Evolutionary conservation across 2,797 vertebrate species (phyloP), one percentile per base, ranked within the genome.

Genomic region (Sibirionetta formosa): DNA sequence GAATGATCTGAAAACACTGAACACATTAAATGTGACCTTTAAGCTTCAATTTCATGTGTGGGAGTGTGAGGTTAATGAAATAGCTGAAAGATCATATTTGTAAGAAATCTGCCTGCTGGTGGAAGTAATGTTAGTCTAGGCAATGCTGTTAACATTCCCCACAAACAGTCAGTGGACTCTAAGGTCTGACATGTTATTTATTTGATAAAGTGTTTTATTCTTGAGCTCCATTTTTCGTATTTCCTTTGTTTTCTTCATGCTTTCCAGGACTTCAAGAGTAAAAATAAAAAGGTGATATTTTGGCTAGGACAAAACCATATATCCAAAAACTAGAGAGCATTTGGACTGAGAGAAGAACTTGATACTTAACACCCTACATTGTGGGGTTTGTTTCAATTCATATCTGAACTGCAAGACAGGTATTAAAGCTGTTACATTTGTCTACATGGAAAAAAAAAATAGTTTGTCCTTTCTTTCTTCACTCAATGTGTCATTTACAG

Each of bases 191-290:
- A 95, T 7, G 58, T 71, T 97, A 97, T 97, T 97, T 97, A 95
- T 97, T 97, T 97, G 96, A 98, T 96, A 77, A 96, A 97, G 83
- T 96, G 66, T 78, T 95, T 95, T 95, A 94, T 96, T 97, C 77
- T 96, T 90, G 27, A 94, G 86, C 7, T 53, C 27, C 19, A 16
- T 91, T 95, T 96, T 95, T 95, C 54, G 4, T 76, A 70, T 92
- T 92, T 86, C 5, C 15, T 94, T 93, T 95, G 38, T 93, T 93
- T 96, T 87, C 60, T 88, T 69, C 69, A 61, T 58, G 23, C 27
- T 96, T 84, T 51, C 84, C 23, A 36, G 17, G 42, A 90, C 63
- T 94, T 87, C 75, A 93, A 93, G 54, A 48, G 42, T 18, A 78
- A 95, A 93, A 93, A 71, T 79, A 84, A 94, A 66, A 93, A 77